These are phyloP conservation scores for Tetanocera ferruginea DNA, from an alignment of 2,888 invertebrate species.

Conservation along the genomic window DNA sequence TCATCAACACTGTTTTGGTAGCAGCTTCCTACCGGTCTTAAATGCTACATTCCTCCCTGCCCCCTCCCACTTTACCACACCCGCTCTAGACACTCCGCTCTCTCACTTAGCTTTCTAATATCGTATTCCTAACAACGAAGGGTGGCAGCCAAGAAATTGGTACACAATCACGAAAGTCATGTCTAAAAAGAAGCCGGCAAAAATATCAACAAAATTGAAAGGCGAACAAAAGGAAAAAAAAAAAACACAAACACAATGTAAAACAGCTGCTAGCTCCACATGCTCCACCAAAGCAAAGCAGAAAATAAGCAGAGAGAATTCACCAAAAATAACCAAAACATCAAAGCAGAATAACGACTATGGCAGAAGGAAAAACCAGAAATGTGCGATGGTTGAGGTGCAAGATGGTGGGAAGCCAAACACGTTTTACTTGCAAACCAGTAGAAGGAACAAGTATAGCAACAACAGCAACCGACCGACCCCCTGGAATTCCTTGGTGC, in stretches of 20 bases:
- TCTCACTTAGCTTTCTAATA: slow-evolving; percentile 8
- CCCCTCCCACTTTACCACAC: background rate
- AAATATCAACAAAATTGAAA: slow-evolving; percentile 26
- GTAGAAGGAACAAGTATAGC: slow-evolving; percentile 12
- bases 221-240: slow-evolving; percentile 6
- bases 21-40: background rate
- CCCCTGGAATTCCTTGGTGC: background rate
- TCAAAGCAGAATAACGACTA: background rate
- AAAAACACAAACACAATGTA: slow-evolving; percentile 38
- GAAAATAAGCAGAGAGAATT: background rate
- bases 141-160: background rate
- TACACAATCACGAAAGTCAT: slow-evolving; percentile 29
- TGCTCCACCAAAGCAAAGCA: slow-evolving; percentile 16
- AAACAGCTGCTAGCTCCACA: slow-evolving; percentile 46
- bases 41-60: background rate
- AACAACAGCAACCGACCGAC: background rate
- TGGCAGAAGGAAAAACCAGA: background rate
- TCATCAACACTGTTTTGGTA: background rate
- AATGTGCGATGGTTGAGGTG: background rate
- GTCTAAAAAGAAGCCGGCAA: slow-evolving; percentile 35
- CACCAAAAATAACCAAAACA: background rate
- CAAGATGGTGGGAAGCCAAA: slow-evolving; percentile 41
- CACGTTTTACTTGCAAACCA: slow-evolving; percentile 40
- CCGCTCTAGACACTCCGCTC: background rate
- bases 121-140: background rate